Evolutionary conservation across 2,113 vertebrate genomes (phyloP).

Genomic region (Geococcyx californianus): DNA sequence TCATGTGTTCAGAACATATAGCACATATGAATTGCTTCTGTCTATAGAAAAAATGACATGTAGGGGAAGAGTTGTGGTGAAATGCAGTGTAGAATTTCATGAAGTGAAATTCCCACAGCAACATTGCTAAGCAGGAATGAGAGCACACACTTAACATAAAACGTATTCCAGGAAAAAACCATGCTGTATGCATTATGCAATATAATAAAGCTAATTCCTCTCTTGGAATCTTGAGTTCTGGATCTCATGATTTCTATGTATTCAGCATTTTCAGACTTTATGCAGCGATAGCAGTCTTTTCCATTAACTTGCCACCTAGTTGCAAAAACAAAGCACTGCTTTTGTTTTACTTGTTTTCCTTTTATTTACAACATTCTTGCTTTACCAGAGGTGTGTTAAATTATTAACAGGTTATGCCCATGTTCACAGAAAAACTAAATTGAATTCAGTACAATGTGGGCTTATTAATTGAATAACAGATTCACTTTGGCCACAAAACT

Average conservation of each 20-base stretch:
- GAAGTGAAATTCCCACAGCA: background rate
- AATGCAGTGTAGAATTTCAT: background rate
- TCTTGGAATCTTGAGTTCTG: background rate
- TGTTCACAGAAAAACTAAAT: slow-evolving; percentile 46
- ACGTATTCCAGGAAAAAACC: background rate
- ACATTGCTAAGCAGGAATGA: background rate
- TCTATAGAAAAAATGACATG: background rate
- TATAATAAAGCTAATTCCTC: background rate
- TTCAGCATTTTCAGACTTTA: background rate
- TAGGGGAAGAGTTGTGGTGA: background rate
- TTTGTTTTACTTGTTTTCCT: slow-evolving; percentile 41
- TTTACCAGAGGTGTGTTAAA: slow-evolving; percentile 51
- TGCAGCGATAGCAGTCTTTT: background rate
- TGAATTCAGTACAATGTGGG: slow-evolving; percentile 17
- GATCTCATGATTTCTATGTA: background rate
- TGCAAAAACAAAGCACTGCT: background rate
- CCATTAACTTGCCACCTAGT: slow-evolving; percentile 2
- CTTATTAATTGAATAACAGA: slow-evolving; percentile 50
- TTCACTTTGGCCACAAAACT: slow-evolving; percentile 41
- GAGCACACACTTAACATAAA: background rate
- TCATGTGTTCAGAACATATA: background rate
- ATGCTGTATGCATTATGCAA: background rate
- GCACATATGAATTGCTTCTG: background rate
- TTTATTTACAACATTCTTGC: slow-evolving; percentile 17
- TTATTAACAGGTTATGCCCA: slow-evolving; percentile 54